Base-by-base conservation (phyloP, 2,797 vertebrate species). In the Neoniphon sammara region DNA sequence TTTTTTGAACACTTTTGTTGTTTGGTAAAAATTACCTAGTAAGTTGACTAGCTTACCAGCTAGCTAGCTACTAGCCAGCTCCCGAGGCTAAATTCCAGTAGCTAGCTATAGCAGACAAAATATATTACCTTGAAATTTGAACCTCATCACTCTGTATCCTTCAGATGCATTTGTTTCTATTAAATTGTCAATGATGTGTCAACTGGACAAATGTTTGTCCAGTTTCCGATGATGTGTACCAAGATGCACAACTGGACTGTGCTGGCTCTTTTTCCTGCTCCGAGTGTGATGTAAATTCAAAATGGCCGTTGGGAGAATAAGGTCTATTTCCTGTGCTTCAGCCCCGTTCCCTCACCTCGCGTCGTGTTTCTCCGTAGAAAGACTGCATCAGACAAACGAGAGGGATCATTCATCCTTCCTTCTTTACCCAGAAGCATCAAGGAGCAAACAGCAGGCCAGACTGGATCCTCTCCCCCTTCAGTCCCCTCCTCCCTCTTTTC, bases 391-490 rank as follows among this genome's bases (percentile, higher is more conserved):
- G 7, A 66, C 55, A 42, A 66, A 39, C 42, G 17, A 17, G 21
- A 34, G 50, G 68, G 54, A 17, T 55, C 1, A 2, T 58, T 49
- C 50, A 6, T 59, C 42, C 68, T 53, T 72, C 61, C 55, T 3
- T 31, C 30, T 62, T 70, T 53, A 44, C 62, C 57, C 46, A 56
- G 54, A 82, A 54, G 50, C 66, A 14, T 25, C 15, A 2, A 54
- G 66, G 64, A 75, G 66, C 11, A 2, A 68, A 66, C 50, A 17
- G 36, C 79, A 63, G 68, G 27, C 75, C 47, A 42, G 15, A 17
- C 52, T 49, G 60, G 0, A 15, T 9, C 53, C 21, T n/a, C 42
- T 5, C 17, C 2, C 20, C 39, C 44, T 15, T 15, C 25, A n/a
- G 15, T 15, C 6, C 55, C 42, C 23, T 10, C 56, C 58, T n/a